These are phyloP conservation scores for Sphaeridia pumilis DNA, from an alignment of 2,888 invertebrate species.

Conservation along the genomic window DNA sequence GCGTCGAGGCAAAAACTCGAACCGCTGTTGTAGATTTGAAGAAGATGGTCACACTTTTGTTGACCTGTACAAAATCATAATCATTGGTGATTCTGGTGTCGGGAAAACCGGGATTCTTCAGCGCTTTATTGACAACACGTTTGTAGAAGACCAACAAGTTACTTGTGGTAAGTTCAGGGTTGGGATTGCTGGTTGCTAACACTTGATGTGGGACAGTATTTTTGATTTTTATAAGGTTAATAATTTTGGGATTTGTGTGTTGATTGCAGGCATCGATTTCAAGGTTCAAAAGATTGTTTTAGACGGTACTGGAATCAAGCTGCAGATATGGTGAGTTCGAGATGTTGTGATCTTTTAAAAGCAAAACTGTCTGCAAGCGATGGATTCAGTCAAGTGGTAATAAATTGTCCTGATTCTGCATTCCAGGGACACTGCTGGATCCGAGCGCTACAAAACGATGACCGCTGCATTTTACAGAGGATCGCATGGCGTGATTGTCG, in stretches of 20 bases:
- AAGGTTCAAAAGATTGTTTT: slow-evolving; percentile 22
- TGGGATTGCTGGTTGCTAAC: not conserved
- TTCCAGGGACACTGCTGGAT: slow-evolving; percentile 28
- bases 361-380: not conserved
- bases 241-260: not conserved
- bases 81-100: slow-evolving; percentile 19
- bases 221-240: not conserved
- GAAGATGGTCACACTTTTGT: slow-evolving; percentile 6
- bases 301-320: slow-evolving; percentile 20
- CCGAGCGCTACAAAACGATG: slow-evolving; percentile 24
- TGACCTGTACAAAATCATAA: slow-evolving; percentile 22
- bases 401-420: not conserved
- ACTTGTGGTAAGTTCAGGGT: not conserved
- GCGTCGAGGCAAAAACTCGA: not conserved
- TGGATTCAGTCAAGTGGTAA: not conserved
- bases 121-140: slow-evolving; percentile 14
- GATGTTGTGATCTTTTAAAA: too few relatives aligned
- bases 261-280: slow-evolving; percentile 24
- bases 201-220: not conserved
- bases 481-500: slow-evolving; percentile 21
- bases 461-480: slow-evolving; percentile 22
- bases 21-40: not conserved
- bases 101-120: slow-evolving; percentile 23
- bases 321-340: slow-evolving; percentile 27
- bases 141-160: not conserved